Evolutionary conservation across 2,113 vertebrate genomes (phyloP), one percentile per base, ranked within the genome.

Genomic region (Poecilia latipinna): DNA sequence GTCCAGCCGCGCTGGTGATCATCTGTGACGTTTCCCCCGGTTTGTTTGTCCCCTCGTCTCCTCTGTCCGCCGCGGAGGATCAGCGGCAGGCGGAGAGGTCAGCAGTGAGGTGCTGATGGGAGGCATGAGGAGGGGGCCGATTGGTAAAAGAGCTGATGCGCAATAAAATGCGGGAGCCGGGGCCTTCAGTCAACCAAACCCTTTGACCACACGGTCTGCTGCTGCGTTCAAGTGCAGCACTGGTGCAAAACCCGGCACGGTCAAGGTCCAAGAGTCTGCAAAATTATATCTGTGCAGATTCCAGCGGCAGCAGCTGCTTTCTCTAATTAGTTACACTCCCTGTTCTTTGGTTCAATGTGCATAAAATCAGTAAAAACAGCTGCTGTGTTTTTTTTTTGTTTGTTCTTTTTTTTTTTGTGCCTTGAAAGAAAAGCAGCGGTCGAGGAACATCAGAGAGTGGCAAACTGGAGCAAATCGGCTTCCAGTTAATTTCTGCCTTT

Each of bases 251-350:
- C 54, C 33, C 31, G 1, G 19, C 39, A 2, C 31, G 33, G 68
- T 35, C 17, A 24, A 61, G 65, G 75, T 70, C 65, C 7, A n/a
- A n/a, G 15, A 62, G 28, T 32, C 35, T 48, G 31, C 63, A 29
- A 48, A 44, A 72, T 78, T 29, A 39, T 12, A 8, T 76, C 64
- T 78, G 42, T 12, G 61, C 42, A 8, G 17, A 42, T 72, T 63
- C 42, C 72, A 75, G 8, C 75, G 75, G 61, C 75, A 81, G 65
- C 89, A 85, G 78, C 89, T 88, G 86, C 4, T 82, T 64, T 10
- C 68, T 63, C 48, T 87, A 90, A 90, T 88, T 83, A 85, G 70
- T 4, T 78, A 72, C 37, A 3, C 65, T 78, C 17, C 35, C 39
- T 8, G 64, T 31, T 78, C 69, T 82, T 69, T 70, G 76, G 51